A percentile compares a stretch with the other conserved stretches of the same genome.
These are phyloP conservation scores for Grus americana DNA, from an alignment of 2,113 vertebrate genomes.

Conservation along the genomic window DNA sequence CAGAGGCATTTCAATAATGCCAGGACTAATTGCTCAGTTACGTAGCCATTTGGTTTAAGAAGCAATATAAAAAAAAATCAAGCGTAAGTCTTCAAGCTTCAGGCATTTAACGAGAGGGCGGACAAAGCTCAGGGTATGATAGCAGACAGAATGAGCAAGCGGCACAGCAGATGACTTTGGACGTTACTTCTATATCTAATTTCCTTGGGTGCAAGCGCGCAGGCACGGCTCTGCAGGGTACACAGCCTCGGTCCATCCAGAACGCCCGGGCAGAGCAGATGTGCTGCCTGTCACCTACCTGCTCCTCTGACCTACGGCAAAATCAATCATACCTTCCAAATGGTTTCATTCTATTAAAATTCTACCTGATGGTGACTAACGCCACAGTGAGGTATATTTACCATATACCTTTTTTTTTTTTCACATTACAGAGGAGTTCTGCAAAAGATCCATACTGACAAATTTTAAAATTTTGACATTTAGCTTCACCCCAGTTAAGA, in stretches of 20 bases:
- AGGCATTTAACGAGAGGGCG: neutral
- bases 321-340: neutral
- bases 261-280: neutral
- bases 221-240: neutral
- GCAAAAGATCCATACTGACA: neutral
- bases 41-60: neutral
- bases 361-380: neutral
- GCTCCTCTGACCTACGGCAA: rapidly evolving
- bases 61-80: neutral
- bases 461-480: neutral
- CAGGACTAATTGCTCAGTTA: slow-evolving; percentile 5
- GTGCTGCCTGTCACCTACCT: neutral
- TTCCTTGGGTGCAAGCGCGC: neutral
- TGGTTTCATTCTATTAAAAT: neutral
- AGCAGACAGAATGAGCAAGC: neutral
- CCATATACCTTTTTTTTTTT: neutral
- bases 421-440: neutral
- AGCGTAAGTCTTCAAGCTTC: neutral
- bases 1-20: neutral
- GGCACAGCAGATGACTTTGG: neutral
- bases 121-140: neutral
- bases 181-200: neutral
- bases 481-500: neutral
- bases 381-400: neutral
- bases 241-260: neutral